Evolutionary conservation across 2,797 vertebrate genomes (phyloP).

Genomic region (Hemitrygon akajei): DNA sequence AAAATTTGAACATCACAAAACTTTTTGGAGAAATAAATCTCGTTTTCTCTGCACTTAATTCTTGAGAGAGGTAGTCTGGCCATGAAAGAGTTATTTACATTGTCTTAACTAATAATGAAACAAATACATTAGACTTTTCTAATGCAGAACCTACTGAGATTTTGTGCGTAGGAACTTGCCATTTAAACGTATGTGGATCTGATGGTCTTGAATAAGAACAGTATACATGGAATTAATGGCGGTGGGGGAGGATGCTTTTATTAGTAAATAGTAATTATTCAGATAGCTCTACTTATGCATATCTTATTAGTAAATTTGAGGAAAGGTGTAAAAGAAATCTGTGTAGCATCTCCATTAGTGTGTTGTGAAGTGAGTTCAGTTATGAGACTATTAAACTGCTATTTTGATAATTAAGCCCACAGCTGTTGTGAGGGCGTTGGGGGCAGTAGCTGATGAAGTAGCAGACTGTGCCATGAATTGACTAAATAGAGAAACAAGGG

Average conservation of each 20-base stretch:
- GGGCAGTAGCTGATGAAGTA: constrained; percentile 53
- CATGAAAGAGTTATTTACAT: constrained; percentile 43
- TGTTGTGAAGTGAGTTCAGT: constrained; percentile 62
- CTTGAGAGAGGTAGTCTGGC: constrained; percentile 41
- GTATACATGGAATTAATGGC: constrained; percentile 43
- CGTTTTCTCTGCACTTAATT: constrained; percentile 43
- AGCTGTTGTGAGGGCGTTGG: constrained; percentile 63
- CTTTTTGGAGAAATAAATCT: background rate
- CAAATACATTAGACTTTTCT: constrained; percentile 41
- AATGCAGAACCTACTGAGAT: constrained; percentile 40
- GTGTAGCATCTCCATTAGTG: constrained; percentile 54
- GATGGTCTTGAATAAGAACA: constrained; percentile 46
- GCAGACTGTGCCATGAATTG: constrained; percentile 45
- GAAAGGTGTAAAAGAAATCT: constrained; percentile 60
- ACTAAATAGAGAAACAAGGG: constrained; percentile 34
- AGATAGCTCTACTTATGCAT: constrained; percentile 54
- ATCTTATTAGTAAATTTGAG: constrained; percentile 60
- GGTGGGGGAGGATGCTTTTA: constrained; percentile 43
- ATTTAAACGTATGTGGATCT: constrained; percentile 43
- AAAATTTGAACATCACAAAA: background rate
- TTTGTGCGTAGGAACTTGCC: constrained; percentile 45
- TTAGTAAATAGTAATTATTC: constrained; percentile 49
- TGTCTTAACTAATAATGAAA: constrained; percentile 42
- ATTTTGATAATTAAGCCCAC: constrained; percentile 74
- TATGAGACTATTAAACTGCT: constrained; percentile 75